Evolutionary conservation across 2,113 vertebrate genomes (phyloP), one percentile per base, ranked within the genome.

Genomic region (Oostethus manadensis): DNA sequence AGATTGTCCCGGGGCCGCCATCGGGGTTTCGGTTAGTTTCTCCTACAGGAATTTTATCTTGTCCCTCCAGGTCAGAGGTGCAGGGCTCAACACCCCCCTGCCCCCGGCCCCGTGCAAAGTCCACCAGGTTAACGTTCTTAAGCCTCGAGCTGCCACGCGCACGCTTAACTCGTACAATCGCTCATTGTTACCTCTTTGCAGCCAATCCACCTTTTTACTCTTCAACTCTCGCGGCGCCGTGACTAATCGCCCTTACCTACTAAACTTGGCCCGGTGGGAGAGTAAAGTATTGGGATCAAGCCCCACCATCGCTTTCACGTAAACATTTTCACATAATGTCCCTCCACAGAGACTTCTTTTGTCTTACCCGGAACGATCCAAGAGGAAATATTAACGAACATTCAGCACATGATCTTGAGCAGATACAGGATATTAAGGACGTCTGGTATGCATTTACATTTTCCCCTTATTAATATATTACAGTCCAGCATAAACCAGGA

Each of bases 21-120:
- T 42, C 38, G 14, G 5, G 38, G 3, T 42, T 42, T 14, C 38
- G 3, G 29, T 13, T 20, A 13, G 10, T 48, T 48, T 49, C 20
- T 10, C 21, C 8, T 53, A 10, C 26, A 10, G 51, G 51, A 33
- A 53, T 53, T 15, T 53, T 18, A 11, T 38, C 53, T 55, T 53
- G 38, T n/a, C 50, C n/a, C n/a, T 20, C n/a, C 51, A 50, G 48
- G 48, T 50, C 48, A 55, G n/a, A 40, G 51, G 33, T 55, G 5
- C 38, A 20, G n/a, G 16, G 1, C 26, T 1, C 3, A n/a, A n/a
- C n/a, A 16, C 51, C 51, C 10, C 17, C 17, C 51, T 4, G 38
- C 11, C 1, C 49, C 14, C 18, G 7, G 1, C 48, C 50, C 16
- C 18, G 5, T 35, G 51, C 2, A n/a, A 35, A 35, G 51, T 54